Conservation (phyloP, 2,888 invertebrate genomes). For the Hirtodrosophila trivittata region DNA sequence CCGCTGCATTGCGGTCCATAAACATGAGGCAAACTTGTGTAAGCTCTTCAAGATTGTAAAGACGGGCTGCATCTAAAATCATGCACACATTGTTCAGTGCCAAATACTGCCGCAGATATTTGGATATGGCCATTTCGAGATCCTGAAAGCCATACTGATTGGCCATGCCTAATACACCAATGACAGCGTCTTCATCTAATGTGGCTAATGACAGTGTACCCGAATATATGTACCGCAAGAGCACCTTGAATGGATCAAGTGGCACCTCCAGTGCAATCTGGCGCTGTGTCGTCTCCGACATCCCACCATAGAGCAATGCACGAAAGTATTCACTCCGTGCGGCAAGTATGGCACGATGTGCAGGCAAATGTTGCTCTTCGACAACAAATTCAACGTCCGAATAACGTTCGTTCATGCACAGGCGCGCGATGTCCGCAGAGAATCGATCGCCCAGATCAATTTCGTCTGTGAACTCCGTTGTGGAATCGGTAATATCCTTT, state of each 20-base stretch:
- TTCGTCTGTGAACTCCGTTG: slow-evolving; percentile 85
- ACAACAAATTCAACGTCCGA: slow-evolving; percentile 95
- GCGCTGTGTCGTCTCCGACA: slow-evolving; percentile 89
- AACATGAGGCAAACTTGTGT: slow-evolving; percentile 93
- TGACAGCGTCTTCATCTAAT: slow-evolving; percentile 88
- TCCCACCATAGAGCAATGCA: slow-evolving; percentile 91
- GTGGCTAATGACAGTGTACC: slow-evolving; percentile 89
- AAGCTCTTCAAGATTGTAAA: slow-evolving; percentile 88
- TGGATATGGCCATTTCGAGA: slow-evolving; percentile 95
- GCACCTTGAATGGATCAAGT: slow-evolving; percentile 92
- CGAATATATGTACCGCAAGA: slow-evolving; percentile 97
- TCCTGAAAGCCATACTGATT: slow-evolving; percentile 98
- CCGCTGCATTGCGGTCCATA: slow-evolving; percentile 94
- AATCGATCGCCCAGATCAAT: slow-evolving; percentile 88
- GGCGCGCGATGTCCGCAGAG: slow-evolving; percentile 93
- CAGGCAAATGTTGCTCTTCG: slow-evolving; percentile 86
- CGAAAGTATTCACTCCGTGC: slow-evolving; percentile 98
- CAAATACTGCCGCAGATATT: slow-evolving; percentile 94
- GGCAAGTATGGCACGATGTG: slow-evolving; percentile 91
- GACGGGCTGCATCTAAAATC: slow-evolving; percentile 94
- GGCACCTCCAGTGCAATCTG: slow-evolving; percentile 94
- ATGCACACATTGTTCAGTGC: slow-evolving; percentile 95
- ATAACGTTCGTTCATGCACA: slow-evolving; percentile 94
- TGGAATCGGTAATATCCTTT: slow-evolving; percentile 64
- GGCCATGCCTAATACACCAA: slow-evolving; percentile 92